Evolutionary conservation across 2,113 vertebrate species (phyloP).

Genomic region (Motacilla alba): DNA sequence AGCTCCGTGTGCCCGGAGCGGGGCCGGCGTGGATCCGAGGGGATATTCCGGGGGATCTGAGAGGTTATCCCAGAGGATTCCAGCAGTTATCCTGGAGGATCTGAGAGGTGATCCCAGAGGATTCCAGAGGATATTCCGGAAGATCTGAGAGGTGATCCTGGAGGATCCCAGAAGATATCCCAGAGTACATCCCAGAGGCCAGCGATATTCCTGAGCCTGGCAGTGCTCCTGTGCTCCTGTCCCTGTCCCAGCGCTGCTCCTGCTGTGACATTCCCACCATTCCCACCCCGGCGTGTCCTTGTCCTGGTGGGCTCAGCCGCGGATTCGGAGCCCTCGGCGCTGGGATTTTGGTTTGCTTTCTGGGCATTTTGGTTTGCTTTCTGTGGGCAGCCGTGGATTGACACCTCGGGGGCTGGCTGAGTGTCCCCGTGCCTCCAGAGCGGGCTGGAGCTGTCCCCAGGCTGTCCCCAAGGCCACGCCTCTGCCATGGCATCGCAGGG

Average conservation of each 20-base stretch:
- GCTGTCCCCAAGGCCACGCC: background rate
- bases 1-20: rapidly evolving
- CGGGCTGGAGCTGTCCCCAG: background rate
- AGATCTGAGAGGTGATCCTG: no score
- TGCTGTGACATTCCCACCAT: background rate
- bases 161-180: background rate
- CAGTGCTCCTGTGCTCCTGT: background rate
- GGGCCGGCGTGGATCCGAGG: background rate
- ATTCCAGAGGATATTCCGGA: background rate
- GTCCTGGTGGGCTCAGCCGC: rapidly evolving
- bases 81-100: background rate
- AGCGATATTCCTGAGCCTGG: background rate
- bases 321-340: background rate
- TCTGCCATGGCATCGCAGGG: background rate
- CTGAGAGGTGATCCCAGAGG: background rate
- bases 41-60: background rate
- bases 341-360: background rate
- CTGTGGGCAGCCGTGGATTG: background rate
- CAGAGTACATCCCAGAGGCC: background rate
- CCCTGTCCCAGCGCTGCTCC: background rate
- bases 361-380: background rate
- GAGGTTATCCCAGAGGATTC: background rate
- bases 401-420: background rate
- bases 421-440: background rate
- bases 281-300: background rate